Evolutionary conservation across 2,888 invertebrate species (phyloP), one percentile per base, ranked within the genome.

Genomic region (Ophion ellenae): DNA sequence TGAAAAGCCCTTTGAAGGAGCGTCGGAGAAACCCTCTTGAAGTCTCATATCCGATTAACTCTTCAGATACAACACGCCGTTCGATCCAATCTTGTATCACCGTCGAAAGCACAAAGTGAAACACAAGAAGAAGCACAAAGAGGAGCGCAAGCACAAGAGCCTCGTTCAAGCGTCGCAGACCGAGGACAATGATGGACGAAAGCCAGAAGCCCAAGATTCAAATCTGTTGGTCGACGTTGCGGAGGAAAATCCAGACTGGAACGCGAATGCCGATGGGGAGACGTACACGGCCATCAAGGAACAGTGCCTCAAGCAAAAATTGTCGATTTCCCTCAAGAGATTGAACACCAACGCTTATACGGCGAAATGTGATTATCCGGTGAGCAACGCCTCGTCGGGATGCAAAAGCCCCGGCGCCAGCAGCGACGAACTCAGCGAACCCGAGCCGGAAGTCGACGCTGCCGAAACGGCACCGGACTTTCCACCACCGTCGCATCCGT

Each of bases 41-140:
- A 73, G 45, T 64, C 61, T 47, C 17, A 2, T 24, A 36, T 77
- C 40, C 59, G 63, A 24, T 69, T 79, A 2, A 32, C 28, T 79
- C n/a, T 40, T 40, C 76, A 93, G 93, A 87, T 94, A 93, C 80
- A 93, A 92, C 81, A 88, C 92, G 40, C 93, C 91, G 20, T 93
- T 90, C 83, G 94, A 94, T 86, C 90, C 92, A 1, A 82, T 93
- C 47, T 90, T 91, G 40, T 93, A 93, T 81, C 94, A 94, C 69
- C 93, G 95, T 90, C 95, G 96, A 77, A 96, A 95, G 89, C 96
- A 96, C 92, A 96, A 96, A 94, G 95, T 97, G 73, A 97, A 97
- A 93, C 97, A 97, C 93, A 97, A 97, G 95, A 97, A 97, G 92
- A 97, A 96, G 92, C 96, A 96, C 91, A 96, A 96, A 91, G 95